Evolutionary conservation across 2,113 vertebrate species (phyloP).

Genomic region (Triplophysa rosa): DNA sequence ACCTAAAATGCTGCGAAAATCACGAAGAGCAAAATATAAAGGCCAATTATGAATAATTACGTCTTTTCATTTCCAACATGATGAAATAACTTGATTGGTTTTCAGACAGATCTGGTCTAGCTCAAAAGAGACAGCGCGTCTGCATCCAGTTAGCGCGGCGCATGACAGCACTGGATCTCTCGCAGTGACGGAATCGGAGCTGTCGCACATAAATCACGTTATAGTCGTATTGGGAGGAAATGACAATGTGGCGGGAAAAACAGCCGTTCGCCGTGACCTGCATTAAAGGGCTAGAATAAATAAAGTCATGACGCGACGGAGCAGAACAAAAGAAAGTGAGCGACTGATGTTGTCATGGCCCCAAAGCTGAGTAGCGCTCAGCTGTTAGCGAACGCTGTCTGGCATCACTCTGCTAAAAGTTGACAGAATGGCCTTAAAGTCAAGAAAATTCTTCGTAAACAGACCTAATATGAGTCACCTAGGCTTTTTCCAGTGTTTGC

Average conservation of each 20-base stretch:
- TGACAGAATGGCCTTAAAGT: background rate
- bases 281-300: conserved; percentile 82
- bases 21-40: conserved; percentile 80
- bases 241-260: conserved; percentile 75
- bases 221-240: conserved; percentile 79
- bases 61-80: conserved; percentile 97
- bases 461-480: background rate
- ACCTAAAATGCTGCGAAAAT: conserved; percentile 85
- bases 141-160: conserved; percentile 89
- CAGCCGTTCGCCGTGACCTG: conserved; percentile 72
- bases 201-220: conserved; percentile 87
- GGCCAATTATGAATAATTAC: conserved; percentile 99
- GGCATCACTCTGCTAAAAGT: background rate
- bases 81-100: conserved; percentile 99
- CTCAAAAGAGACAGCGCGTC: conserved; percentile 96
- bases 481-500: background rate
- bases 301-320: conserved; percentile 63
- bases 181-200: conserved; percentile 62
- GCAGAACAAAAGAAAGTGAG: background rate
- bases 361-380: background rate
- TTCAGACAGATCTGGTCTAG: conserved; percentile 94
- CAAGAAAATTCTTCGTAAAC: background rate
- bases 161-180: conserved; percentile 87
- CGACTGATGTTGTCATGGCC: background rate
- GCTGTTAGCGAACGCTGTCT: background rate